Evolutionary conservation across 2,113 vertebrate species (phyloP), one percentile per base, ranked within the genome.

Genomic region (Brachypteracias leptosomus): DNA sequence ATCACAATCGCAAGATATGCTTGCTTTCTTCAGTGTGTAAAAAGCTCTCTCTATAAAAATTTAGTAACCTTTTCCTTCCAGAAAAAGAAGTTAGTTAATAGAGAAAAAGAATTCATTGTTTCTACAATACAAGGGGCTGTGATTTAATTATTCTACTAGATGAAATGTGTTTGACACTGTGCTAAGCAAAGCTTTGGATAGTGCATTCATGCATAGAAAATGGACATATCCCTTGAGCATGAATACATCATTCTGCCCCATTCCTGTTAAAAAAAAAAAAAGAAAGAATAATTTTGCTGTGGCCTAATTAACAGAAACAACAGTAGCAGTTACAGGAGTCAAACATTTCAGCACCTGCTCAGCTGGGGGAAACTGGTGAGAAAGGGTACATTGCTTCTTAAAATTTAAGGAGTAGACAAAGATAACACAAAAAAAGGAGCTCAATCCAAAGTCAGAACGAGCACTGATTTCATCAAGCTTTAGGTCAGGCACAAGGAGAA

Each of bases 121-220:
- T 59, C 29, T 75, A 57, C 11, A 70, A 24, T 40, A 40, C 18
- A 72, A 75, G 11, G 52, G 83, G 13, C 17, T 75, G 25, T 68
- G 52, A 95, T 81, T 84, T 81, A 90, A 72, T 86, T 86, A 80
- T 66, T 88, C 38, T 94, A 52, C 36, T 63, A 68, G 49, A 89
- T 74, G 62, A 92, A 95, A 93, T 68, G 44, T 75, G 57, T 78
- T 68, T 68, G 92, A 81, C 75, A 73, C 10, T 31, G 55, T 81
- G 61, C 51, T 90, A 87, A 52, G n/a, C 52, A 93, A 92, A 93
- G 57, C 26, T 95, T 95, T 95, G 28, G 44, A 47, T 86, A 90
- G 65, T 65, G 61, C 35, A 47, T 51, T 93, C 73, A 68, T 78
- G 80, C 73, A 78, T 36, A 75, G 47, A 86, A 87, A 89, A 70